A percentile compares a stretch with the other conserved stretches of the same genome.
These are phyloP conservation scores for Volucella bombylans DNA, from an alignment of 2,888 invertebrate species.

Conservation along the genomic window DNA sequence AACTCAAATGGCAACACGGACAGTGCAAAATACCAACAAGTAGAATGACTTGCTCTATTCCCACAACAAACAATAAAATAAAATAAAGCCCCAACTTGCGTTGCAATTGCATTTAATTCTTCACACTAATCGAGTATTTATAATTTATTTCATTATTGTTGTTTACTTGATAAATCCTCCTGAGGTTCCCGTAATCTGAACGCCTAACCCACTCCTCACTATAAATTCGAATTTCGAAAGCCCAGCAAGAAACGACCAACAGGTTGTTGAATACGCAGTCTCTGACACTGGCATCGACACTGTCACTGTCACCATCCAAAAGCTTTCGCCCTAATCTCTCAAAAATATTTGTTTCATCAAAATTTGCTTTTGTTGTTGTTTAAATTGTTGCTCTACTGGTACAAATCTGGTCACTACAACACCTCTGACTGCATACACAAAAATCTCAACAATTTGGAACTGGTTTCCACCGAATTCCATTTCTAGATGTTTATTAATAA, in stretches of 20 bases:
- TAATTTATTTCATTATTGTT: not conserved
- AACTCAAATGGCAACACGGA: conserved; percentile 31
- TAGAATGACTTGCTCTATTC: conserved; percentile 7
- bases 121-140: conserved; percentile 14
- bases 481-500: conserved; percentile 3
- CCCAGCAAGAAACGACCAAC: not conserved
- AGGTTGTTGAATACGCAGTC: conserved; percentile 20
- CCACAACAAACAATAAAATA: conserved; percentile 22
- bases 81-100: conserved; percentile 16
- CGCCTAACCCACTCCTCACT: no score
- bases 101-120: conserved; percentile 23
- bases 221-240: no score
- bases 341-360: conserved; percentile 2
- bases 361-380: conserved; percentile 1
- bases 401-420: no score
- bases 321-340: not conserved
- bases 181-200: not conserved
- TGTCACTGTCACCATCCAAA: not conserved
- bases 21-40: not conserved
- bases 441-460: not conserved
- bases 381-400: not conserved
- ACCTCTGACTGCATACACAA: not conserved
- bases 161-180: conserved; percentile 3
- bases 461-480: not conserved
- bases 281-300: no score